Conservation (phyloP, 2,888 invertebrate genomes). For the Ochropleura leucogaster region DNA sequence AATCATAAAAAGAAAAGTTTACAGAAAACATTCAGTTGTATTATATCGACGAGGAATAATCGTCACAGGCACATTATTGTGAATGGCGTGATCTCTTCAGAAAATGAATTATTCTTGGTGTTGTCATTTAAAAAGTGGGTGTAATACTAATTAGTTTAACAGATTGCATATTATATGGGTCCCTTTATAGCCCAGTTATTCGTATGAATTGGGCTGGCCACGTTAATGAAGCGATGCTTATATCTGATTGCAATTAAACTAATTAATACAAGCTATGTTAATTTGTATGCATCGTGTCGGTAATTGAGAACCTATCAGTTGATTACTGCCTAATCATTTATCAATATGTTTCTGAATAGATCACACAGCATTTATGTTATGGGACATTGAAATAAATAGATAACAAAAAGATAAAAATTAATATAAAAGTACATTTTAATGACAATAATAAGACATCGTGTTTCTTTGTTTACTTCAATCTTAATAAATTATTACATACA, state of each 20-base stretch:
- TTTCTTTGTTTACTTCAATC: constrained; percentile 60
- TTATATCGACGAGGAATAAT: constrained; percentile 31
- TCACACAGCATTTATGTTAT: constrained; percentile 48
- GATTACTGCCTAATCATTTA: constrained; percentile 14
- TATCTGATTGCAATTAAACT: constrained; percentile 50
- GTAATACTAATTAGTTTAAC: constrained; percentile 5
- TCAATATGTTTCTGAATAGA: constrained; percentile 55
- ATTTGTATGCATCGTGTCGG: constrained; percentile 44
- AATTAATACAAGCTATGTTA: constrained; percentile 49
- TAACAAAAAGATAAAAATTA: constrained; percentile 45
- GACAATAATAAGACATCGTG: constrained; percentile 53
- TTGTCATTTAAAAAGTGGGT: background rate
- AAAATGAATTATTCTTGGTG: constrained; percentile 9
- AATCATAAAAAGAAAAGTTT: constrained; percentile 35
- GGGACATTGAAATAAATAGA: constrained; percentile 50
- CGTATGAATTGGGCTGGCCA: constrained; percentile 4
- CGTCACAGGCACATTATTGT: constrained; percentile 55
- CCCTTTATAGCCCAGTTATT: background rate
- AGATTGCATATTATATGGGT: constrained; percentile 6
- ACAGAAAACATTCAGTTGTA: constrained; percentile 36
- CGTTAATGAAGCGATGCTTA: constrained; percentile 17
- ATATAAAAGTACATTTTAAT: constrained; percentile 50
- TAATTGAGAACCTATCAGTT: constrained; percentile 49
- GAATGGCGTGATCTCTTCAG: constrained; percentile 55
- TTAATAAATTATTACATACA: constrained; percentile 65